phyloP scores from a whole-genome alignment of 2,888 invertebrate genomes.

The Fragum fragum region DNA sequence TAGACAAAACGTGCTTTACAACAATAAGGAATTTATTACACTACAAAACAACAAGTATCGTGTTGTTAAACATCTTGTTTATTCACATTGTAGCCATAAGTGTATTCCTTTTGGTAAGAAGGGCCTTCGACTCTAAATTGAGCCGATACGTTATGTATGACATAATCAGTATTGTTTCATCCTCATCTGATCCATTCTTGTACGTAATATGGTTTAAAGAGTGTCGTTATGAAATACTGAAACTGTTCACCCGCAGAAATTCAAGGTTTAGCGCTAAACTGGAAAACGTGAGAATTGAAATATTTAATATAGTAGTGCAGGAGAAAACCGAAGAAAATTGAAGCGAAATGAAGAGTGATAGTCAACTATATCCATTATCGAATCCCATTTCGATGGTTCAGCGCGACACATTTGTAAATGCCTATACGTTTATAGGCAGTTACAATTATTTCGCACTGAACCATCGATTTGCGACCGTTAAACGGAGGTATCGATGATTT shows the following conservation, averaged over 20 bases:
- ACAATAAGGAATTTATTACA: conserved; percentile 12
- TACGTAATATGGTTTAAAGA: conserved; percentile 26
- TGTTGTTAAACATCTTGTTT: too few species aligned
- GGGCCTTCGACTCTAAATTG: too few species aligned
- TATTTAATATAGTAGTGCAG: conserved; percentile 25
- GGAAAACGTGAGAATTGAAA: conserved; percentile 23
- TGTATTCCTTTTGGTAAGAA: not conserved
- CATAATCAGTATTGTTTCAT: conserved; percentile 1
- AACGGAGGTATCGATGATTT: too few species aligned
- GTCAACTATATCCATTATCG: too few species aligned
- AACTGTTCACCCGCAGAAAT: not conserved
- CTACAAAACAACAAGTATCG: conserved; percentile 45
- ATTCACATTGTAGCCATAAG: conserved; percentile 34
- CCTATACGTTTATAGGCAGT: too few species aligned
- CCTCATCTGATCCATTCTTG: conserved; percentile 11
- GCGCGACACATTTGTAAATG: too few species aligned
- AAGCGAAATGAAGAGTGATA: not conserved
- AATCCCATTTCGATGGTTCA: too few species aligned
- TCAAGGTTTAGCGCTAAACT: not conserved
- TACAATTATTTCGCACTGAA: too few species aligned
- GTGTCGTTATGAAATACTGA: conserved; percentile 17
- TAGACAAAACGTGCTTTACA: too few species aligned
- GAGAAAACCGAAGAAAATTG: too few species aligned
- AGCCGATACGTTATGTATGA: not conserved
- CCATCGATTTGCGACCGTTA: too few species aligned